These are phyloP conservation scores for Cavia aperea DNA, from an alignment of 2,113 vertebrate species.

Conservation along the genomic window DNA sequence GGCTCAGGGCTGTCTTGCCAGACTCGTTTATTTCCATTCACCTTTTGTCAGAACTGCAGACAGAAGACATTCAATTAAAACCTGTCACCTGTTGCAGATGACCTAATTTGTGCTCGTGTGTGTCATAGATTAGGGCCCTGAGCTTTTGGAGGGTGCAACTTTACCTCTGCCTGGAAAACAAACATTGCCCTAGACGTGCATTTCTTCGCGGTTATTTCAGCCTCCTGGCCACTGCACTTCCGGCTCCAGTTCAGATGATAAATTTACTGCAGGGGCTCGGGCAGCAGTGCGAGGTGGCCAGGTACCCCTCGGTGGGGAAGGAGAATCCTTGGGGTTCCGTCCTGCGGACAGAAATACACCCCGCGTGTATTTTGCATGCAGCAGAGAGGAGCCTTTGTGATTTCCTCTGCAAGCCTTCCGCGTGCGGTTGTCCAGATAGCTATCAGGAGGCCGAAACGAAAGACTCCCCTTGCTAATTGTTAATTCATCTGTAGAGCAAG, in stretches of 20 bases:
- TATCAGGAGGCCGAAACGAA: conserved; percentile 29
- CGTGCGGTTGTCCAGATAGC: conserved; percentile 53
- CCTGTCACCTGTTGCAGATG: conserved; percentile 79
- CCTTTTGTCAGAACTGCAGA: conserved; percentile 83
- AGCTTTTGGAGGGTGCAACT: conserved; percentile 58
- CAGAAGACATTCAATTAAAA: conserved; percentile 86
- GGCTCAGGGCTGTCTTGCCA: conserved; percentile 82
- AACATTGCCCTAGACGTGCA: conserved; percentile 21
- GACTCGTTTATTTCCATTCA: conserved; percentile 84
- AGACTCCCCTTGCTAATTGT: conserved; percentile 51
- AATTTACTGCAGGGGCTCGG: background rate
- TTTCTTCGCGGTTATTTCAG: conserved; percentile 10
- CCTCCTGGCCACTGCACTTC: background rate
- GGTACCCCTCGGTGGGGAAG: background rate
- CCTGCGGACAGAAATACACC: background rate
- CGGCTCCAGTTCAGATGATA: background rate
- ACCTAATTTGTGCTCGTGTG: conserved; percentile 79
- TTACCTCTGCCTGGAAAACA: background rate
- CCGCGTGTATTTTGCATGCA: background rate
- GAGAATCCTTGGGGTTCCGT: background rate
- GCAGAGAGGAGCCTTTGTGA: background rate
- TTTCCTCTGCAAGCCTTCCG: background rate
- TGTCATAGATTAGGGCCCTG: conserved; percentile 68
- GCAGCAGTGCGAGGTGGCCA: background rate
- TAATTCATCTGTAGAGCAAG: conserved; percentile 51